These are phyloP conservation scores for Aix galericulata DNA, from an alignment of 2,113 vertebrate species.

Conservation along the genomic window DNA sequence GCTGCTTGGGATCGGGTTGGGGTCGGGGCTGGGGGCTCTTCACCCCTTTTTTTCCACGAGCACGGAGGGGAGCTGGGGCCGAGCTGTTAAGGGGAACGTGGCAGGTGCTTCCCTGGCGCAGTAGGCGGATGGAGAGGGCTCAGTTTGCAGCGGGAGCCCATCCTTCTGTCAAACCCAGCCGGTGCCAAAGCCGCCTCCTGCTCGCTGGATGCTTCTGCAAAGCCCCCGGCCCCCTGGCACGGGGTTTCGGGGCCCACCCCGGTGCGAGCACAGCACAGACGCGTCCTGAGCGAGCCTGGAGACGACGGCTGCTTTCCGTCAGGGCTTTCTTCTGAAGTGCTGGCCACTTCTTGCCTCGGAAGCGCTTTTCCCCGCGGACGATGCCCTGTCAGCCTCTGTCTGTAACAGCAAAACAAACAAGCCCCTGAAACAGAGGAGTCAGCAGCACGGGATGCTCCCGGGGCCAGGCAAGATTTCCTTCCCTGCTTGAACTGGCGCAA, in stretches of 20 bases:
- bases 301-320: background rate
- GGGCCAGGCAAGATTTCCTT: background rate
- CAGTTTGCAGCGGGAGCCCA: fast-evolving
- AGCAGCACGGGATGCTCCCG: background rate
- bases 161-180: background rate
- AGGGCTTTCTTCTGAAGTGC: fast-evolving
- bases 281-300: background rate
- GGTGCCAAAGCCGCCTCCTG: background rate
- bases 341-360: background rate
- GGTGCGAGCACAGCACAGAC: background rate
- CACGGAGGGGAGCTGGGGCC: background rate
- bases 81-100: background rate
- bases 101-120: background rate
- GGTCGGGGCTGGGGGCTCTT: background rate
- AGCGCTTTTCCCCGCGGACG: background rate
- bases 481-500: background rate
- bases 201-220: background rate
- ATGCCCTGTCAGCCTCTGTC: background rate
- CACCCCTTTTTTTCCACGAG: background rate
- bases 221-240: fast-evolving
- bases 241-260: background rate
- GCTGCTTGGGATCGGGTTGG: background rate
- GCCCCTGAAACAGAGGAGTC: background rate
- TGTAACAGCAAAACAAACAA: background rate
- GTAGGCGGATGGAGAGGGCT: background rate